Conservation (phyloP, 2,113 vertebrate genomes). For the Ophiodon elongatus region DNA sequence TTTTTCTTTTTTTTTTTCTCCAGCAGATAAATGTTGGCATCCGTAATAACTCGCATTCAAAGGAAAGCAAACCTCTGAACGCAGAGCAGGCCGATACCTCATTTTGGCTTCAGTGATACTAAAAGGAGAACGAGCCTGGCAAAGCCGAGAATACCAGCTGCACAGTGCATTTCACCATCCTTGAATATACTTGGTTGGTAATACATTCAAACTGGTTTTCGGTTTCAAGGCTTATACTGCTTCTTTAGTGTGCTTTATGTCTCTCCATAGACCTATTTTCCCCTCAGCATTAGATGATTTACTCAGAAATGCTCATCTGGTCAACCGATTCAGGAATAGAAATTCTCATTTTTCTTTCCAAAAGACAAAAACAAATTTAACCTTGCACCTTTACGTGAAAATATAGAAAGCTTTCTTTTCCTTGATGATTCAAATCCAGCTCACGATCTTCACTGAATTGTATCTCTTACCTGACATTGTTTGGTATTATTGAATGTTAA, state of each 20-base stretch:
- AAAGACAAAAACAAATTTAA: not conserved
- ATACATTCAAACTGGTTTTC: not conserved
- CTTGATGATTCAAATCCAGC: not conserved
- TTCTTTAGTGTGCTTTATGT: not conserved
- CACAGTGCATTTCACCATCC: constrained; percentile 7
- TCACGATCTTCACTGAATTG: not conserved
- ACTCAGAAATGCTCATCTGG: not conserved
- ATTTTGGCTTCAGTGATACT: constrained; percentile 24
- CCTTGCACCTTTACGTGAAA: not conserved
- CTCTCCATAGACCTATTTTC: not conserved
- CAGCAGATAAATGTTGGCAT: constrained; percentile 59
- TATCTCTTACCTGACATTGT: not conserved
- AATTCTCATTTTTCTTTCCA: not conserved
- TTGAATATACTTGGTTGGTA: not conserved
- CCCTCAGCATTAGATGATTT: not conserved
- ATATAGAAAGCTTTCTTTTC: not conserved
- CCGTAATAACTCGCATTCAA: constrained; percentile 24
- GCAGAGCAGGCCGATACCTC: constrained; percentile 30
- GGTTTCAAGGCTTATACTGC: not conserved
- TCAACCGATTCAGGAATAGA: not conserved
- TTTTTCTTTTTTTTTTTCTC: not conserved
- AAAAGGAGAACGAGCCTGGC: constrained; percentile 7
- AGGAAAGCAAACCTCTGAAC: constrained; percentile 46
- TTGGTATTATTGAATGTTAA: not conserved
- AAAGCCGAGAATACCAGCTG: not conserved